Percentiles rank a stretch among this genome's conserved stretches.
Evolutionary conservation across 2,113 vertebrate genomes (phyloP).

Genomic region (Uria lomvia): DNA sequence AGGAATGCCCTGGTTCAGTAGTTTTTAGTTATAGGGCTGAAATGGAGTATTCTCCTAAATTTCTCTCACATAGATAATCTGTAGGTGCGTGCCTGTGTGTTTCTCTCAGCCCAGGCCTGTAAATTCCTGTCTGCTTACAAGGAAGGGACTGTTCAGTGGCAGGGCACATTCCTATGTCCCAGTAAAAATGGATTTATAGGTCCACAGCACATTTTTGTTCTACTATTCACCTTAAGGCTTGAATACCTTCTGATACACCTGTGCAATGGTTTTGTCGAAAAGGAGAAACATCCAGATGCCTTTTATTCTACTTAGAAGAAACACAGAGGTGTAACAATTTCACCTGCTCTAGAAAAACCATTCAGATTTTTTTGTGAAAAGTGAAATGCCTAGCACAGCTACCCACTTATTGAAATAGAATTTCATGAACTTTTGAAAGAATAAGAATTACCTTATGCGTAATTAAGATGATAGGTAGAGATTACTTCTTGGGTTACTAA

Average conservation of each 20-base stretch:
- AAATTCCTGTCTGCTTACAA: conserved; percentile 17
- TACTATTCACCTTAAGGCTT: not conserved
- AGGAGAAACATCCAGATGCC: not conserved
- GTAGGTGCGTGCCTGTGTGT: not conserved
- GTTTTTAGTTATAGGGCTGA: not conserved
- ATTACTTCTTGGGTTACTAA: not conserved
- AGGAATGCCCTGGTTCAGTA: not conserved
- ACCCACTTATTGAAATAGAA: not conserved
- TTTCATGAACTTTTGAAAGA: not conserved
- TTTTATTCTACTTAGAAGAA: not conserved
- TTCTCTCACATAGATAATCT: not conserved
- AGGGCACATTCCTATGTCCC: not conserved
- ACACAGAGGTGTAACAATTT: not conserved
- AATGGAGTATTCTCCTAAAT: not conserved
- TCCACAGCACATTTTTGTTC: not conserved
- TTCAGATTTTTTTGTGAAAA: not conserved
- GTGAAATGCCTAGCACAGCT: not conserved
- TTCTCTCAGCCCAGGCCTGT: not conserved
- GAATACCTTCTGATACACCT: not conserved
- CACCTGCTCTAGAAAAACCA: not conserved
- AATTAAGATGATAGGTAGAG: not conserved
- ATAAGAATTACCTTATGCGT: not conserved
- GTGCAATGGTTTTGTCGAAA: not conserved
- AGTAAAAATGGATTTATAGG: not conserved
- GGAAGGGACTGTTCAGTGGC: not conserved